Conservation (phyloP, 2,797 vertebrate genomes). For the Anabas testudineus region DNA sequence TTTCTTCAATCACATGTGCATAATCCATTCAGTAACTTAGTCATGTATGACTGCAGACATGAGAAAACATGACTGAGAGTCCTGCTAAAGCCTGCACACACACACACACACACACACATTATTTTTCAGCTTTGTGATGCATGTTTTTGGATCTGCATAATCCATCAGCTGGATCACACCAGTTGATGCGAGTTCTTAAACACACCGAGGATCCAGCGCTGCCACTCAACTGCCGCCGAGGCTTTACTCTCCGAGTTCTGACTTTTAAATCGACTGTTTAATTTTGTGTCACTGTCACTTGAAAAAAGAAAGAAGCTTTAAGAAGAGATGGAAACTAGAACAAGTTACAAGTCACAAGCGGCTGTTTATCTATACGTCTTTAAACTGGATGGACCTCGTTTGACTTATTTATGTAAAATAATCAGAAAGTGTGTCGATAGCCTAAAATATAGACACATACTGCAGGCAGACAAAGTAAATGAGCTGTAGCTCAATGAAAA, state of each 20-base stretch:
- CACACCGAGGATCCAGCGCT: slow-evolving; percentile 22
- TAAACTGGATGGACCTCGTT: no score
- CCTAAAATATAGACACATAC: no score
- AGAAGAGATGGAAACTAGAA: neutral
- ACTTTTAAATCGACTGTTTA: slow-evolving; percentile 42
- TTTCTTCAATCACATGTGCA: slow-evolving; percentile 37
- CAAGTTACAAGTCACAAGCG: neutral
- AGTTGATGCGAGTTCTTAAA: slow-evolving; percentile 35
- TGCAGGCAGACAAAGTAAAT: no score
- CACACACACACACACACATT: neutral
- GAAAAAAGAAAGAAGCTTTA: neutral
- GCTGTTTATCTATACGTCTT: no score
- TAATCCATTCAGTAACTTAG: slow-evolving; percentile 41
- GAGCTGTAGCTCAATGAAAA: no score
- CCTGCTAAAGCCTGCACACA: slow-evolving; percentile 3
- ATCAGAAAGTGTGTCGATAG: no score
- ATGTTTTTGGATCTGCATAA: slow-evolving; percentile 59
- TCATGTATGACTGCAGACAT: slow-evolving; percentile 48
- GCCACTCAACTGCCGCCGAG: slow-evolving; percentile 28
- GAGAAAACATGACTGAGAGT: slow-evolving; percentile 6
- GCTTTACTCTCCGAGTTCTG: slow-evolving; percentile 16
- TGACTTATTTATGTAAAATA: no score
- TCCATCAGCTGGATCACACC: slow-evolving; percentile 23
- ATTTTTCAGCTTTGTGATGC: slow-evolving; percentile 28
- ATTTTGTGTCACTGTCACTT: slow-evolving; percentile 14